A percentile compares a stretch with the other conserved stretches of the same genome.
Conservation (phyloP, 2,888 invertebrate genomes). For the Apeira syringaria region DNA sequence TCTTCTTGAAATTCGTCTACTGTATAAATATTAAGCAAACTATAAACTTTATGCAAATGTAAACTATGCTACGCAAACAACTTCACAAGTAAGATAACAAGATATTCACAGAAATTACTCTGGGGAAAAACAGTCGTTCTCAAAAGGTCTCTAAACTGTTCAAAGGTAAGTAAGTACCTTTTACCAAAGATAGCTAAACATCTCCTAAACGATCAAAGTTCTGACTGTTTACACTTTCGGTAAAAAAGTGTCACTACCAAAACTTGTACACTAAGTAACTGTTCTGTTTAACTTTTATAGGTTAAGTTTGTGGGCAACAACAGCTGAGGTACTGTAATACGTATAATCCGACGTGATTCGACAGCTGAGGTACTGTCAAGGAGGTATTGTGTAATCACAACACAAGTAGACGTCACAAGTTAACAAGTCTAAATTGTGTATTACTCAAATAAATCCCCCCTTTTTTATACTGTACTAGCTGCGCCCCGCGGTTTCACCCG, state of each 20-base stretch:
- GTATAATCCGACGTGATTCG: constrained; percentile 16
- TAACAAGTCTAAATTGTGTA: too few species aligned
- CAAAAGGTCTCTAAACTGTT: constrained; percentile 9
- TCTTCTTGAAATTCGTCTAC: too few species aligned
- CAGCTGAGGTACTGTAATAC: too few species aligned
- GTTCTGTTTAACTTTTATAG: constrained; percentile 25
- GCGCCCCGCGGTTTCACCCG: too few species aligned
- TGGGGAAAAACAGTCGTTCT: constrained; percentile 1
- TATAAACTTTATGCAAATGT: constrained; percentile 8
- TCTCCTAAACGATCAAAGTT: constrained; percentile 15
- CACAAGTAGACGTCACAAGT: too few species aligned
- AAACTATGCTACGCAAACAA: background rate
- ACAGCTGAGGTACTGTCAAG: constrained; percentile 14
- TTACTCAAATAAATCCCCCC: too few species aligned
- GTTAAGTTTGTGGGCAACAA: constrained; percentile 19
- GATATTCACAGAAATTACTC: constrained; percentile 5
- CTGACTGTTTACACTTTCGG: constrained; percentile 9
- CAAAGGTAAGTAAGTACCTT: constrained; percentile 6
- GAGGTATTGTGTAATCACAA: background rate
- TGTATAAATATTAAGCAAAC: constrained; percentile 1
- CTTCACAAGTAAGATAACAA: background rate
- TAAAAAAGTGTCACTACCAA: constrained; percentile 13
- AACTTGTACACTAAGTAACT: constrained; percentile 15
- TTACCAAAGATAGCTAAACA: constrained; percentile 11
- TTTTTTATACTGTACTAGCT: too few species aligned